Evolutionary conservation across 2,113 vertebrate species (phyloP).

Genomic region (Lontra canadensis): DNA sequence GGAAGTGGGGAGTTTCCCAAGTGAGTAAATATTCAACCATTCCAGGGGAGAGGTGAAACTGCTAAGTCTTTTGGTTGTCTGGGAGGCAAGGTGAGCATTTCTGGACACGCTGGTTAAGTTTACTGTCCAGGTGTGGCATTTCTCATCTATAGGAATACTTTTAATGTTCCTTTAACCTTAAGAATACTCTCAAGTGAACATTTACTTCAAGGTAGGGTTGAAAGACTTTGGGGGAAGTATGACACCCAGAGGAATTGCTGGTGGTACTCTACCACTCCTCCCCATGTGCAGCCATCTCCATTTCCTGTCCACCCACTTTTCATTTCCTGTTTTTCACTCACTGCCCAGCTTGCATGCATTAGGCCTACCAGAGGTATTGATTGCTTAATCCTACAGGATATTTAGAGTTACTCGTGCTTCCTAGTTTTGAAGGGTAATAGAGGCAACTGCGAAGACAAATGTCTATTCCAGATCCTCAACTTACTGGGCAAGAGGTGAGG

Average conservation of each 20-base stretch:
- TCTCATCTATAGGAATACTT: background rate
- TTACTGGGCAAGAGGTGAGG: constrained; percentile 32
- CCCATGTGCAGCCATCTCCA: background rate
- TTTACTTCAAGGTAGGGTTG: background rate
- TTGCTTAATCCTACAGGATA: constrained; percentile 12
- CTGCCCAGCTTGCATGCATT: background rate
- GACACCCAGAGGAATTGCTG: background rate
- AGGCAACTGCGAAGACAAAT: constrained; percentile 28
- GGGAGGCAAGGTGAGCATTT: constrained; percentile 50
- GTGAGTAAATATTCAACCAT: constrained; percentile 21
- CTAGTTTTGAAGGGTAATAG: constrained; percentile 39
- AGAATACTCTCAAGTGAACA: background rate
- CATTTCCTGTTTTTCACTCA: constrained; percentile 6
- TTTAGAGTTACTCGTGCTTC: constrained; percentile 21
- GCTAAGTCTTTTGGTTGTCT: constrained; percentile 19
- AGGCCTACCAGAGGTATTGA: background rate
- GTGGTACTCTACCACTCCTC: background rate
- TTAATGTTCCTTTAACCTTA: constrained; percentile 3
- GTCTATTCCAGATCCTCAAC: constrained; percentile 18
- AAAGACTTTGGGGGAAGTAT: background rate
- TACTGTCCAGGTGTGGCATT: constrained; percentile 10
- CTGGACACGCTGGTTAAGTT: constrained; percentile 37
- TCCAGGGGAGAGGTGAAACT: background rate
- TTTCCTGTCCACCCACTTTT: background rate
- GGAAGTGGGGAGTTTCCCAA: constrained; percentile 21